Evolutionary conservation across 2,888 invertebrate species (phyloP).

Genomic region (Bugulina stolonifera): DNA sequence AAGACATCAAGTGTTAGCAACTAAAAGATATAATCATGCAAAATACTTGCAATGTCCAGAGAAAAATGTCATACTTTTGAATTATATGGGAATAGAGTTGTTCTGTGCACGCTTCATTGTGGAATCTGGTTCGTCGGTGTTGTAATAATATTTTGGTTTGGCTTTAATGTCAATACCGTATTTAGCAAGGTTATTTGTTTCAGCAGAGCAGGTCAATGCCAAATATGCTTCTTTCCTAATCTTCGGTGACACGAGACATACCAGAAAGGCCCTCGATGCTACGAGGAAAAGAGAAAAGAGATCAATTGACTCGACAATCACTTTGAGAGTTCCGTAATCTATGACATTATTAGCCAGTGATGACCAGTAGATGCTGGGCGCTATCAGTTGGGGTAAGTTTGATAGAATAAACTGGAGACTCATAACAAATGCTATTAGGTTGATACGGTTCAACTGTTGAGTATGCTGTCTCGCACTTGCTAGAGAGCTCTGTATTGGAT

Average conservation of each 20-base stretch:
- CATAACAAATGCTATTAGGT: constrained; percentile 19
- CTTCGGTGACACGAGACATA: background rate
- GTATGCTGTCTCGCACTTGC: constrained; percentile 7
- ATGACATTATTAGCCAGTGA: background rate
- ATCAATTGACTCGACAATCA: background rate
- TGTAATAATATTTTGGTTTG: too few relatives aligned
- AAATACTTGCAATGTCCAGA: too few relatives aligned
- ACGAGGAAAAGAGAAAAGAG: background rate
- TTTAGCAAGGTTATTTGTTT: background rate
- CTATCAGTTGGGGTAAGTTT: constrained; percentile 3
- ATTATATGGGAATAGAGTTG: too few relatives aligned
- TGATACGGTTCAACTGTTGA: constrained; percentile 23
- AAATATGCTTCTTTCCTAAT: background rate
- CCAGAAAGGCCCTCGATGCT: background rate
- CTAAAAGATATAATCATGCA: too few relatives aligned
- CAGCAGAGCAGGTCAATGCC: constrained; percentile 6
- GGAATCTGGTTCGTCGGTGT: too few relatives aligned
- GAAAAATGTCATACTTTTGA: too few relatives aligned
- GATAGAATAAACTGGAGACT: constrained; percentile 6
- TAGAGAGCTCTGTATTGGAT: constrained; percentile 19
- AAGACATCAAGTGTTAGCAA: too few relatives aligned
- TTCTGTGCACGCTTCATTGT: too few relatives aligned
- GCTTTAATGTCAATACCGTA: background rate
- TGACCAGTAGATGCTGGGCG: constrained; percentile 8
- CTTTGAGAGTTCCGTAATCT: background rate